These are phyloP conservation scores for Xanthorhoe designata DNA, from an alignment of 2,888 invertebrate genomes.

Conservation along the genomic window DNA sequence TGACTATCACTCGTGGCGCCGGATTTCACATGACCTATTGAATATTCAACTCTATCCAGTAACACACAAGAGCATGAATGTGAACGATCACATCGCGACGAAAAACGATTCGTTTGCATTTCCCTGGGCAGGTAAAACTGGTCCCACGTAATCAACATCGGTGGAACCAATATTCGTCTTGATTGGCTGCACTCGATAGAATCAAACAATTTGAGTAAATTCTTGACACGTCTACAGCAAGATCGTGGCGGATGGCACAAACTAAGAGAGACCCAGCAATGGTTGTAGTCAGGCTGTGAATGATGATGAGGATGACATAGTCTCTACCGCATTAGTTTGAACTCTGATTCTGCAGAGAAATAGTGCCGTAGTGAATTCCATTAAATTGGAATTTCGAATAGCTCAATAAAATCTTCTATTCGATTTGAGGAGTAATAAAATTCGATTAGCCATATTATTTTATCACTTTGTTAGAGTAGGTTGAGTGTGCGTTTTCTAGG, in stretches of 20 bases:
- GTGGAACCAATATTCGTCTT: conserved; percentile 39
- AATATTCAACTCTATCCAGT: conserved; percentile 57
- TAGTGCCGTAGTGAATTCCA: conserved; percentile 33
- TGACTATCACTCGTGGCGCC: conserved; percentile 60
- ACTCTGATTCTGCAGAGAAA: conserved; percentile 42
- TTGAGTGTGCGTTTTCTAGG: conserved; percentile 62
- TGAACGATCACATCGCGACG: conserved; percentile 38
- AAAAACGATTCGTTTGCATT: conserved; percentile 47
- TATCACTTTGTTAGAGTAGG: conserved; percentile 48
- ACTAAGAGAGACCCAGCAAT: too few species aligned
- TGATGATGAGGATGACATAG: too few species aligned
- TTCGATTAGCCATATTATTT: conserved; percentile 51
- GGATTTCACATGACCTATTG: conserved; percentile 48
- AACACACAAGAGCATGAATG: conserved; percentile 47
- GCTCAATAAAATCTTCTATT: conserved; percentile 55
- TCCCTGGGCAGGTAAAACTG: conserved; percentile 53
- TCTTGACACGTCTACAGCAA: conserved; percentile 25
- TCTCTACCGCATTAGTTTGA: conserved; percentile 22
- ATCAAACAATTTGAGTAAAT: conserved; percentile 34
- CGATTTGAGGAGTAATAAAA: conserved; percentile 51
- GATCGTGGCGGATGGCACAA: too few species aligned
- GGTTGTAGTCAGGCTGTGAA: too few species aligned
- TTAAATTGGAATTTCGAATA: conserved; percentile 52
- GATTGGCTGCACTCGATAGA: conserved; percentile 24
- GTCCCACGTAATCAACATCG: conserved; percentile 42